Conservation (phyloP, 92 coral and sea anemone genomes). For the Epizoanthus rinbou region DNA sequence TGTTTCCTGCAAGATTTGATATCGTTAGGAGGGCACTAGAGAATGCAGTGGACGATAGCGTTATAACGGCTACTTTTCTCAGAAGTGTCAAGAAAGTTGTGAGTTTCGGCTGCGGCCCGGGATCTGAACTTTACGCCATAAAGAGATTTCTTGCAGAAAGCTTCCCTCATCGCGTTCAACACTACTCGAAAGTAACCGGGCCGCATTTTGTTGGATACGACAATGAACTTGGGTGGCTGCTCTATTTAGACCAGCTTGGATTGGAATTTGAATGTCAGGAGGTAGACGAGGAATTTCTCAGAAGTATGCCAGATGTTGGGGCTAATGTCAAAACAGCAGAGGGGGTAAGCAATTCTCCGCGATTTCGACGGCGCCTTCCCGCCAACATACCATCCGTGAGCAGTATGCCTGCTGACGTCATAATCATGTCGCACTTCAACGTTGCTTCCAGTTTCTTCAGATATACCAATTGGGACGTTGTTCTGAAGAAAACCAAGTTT, state of each 20-base stretch:
- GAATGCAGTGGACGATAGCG: slow-evolving; percentile 21
- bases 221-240: slow-evolving; percentile 30
- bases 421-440: slow-evolving; percentile 30
- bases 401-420: slow-evolving; percentile 36
- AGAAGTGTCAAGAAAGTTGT: slow-evolving; percentile 36
- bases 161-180: slow-evolving; percentile 31
- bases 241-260: slow-evolving; percentile 32
- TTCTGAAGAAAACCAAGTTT: slow-evolving; percentile 33
- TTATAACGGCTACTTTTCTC: slow-evolving; percentile 38
- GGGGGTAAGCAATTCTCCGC: neutral
- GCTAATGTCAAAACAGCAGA: neutral
- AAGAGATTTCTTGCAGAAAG: slow-evolving; percentile 27
- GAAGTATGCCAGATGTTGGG: slow-evolving; percentile 22
- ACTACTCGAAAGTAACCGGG: slow-evolving; percentile 24
- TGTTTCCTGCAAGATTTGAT: slow-evolving; percentile 31
- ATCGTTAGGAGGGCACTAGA: slow-evolving; percentile 29
- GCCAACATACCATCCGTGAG: neutral
- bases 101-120: slow-evolving; percentile 43
- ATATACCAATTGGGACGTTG: slow-evolving; percentile 13
- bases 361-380: slow-evolving; percentile 44
- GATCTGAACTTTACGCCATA: slow-evolving; percentile 32
- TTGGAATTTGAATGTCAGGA: slow-evolving; percentile 34
- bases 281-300: slow-evolving; percentile 16
- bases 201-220: slow-evolving; percentile 42
- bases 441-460: slow-evolving; percentile 27